Evolutionary conservation across 2,113 vertebrate species (phyloP), one percentile per base, ranked within the genome.

Genomic region (Trachemys scripta): DNA sequence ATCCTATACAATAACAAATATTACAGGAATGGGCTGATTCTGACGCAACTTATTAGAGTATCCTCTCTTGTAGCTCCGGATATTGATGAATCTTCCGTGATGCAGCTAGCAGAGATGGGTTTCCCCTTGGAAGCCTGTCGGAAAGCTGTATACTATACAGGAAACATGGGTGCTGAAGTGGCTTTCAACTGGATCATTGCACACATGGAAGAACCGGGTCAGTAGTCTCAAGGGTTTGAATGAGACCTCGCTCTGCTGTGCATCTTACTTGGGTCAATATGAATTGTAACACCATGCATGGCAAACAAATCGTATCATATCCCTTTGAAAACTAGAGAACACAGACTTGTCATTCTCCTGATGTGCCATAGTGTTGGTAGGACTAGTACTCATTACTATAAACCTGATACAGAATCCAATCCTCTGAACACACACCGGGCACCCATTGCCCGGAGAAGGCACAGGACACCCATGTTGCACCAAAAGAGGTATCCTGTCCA

Each of bases 161-260:
- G 99, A 93, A 99, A 99, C 96, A 98, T 99, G 98, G 99, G 99
- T 45, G 98, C 99, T 0, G 99, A 99, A 97, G 99, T 99, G 76
- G 99, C 99, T 97, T 99, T 99, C 98, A 99, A 99, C 98, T 99
- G 99, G 99, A 99, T 99, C 97, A 99, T 99, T 96, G 99, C 99
- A n/a, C 99, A 99, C 97, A 99, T 99, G 99, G 99, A 99, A 95
- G 99, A 99, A 90, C 99, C 99, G 81, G 99, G 99, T 99, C 97
- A 98, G 99, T 97, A 76, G 35, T 2, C 50, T 11, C 49, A 95
- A 82, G 24, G 57, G 5, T 81, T 5, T 49, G 82, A 82, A 42
- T 84, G 88, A 35, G 92, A 35, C 53, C 90, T 51, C 57, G 1
- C 35, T 87, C 50, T 80, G 3, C 45, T 93, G 35, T 88, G 19